Conservation (phyloP, 2,888 invertebrate genomes). For the Rhamnusium bicolor region DNA sequence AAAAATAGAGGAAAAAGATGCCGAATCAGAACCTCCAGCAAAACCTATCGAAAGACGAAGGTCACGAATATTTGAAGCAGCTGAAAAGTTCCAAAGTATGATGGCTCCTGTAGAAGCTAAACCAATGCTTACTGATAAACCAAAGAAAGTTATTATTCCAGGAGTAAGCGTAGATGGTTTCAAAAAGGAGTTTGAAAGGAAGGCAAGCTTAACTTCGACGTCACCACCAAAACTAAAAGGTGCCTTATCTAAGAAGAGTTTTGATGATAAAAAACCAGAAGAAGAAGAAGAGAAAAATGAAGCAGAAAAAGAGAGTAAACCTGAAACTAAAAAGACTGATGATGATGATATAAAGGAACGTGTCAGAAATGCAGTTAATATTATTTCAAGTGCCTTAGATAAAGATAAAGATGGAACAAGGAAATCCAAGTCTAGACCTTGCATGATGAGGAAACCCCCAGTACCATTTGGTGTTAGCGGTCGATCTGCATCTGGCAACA, state of each 20-base stretch:
- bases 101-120: slow-evolving; percentile 66
- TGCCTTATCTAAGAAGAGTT: slow-evolving; percentile 54
- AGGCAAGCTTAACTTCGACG: slow-evolving; percentile 77
- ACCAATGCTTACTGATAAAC: slow-evolving; percentile 72
- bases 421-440: slow-evolving; percentile 70
- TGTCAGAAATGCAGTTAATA: slow-evolving; percentile 80
- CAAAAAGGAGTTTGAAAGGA: slow-evolving; percentile 88
- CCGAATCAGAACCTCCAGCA: slow-evolving; percentile 61
- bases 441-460: slow-evolving; percentile 76
- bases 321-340: slow-evolving; percentile 54
- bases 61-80: slow-evolving; percentile 80
- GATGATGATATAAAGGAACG: slow-evolving; percentile 73
- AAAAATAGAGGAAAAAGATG: slow-evolving; percentile 52
- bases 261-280: slow-evolving; percentile 59
- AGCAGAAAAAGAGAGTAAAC: slow-evolving; percentile 42
- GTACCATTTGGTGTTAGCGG: slow-evolving; percentile 76
- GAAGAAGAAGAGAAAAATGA: slow-evolving; percentile 59
- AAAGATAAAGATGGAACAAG: slow-evolving; percentile 70
- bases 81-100: slow-evolving; percentile 80
- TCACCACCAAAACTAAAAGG: slow-evolving; percentile 64
- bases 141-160: slow-evolving; percentile 87
- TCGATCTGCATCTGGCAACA: slow-evolving; percentile 76
- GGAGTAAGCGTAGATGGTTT: slow-evolving; percentile 88
- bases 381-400: slow-evolving; percentile 81
- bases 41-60: slow-evolving; percentile 76